These are phyloP conservation scores for Chelonia mydas DNA, from an alignment of 2,797 vertebrate genomes.

Conservation along the genomic window DNA sequence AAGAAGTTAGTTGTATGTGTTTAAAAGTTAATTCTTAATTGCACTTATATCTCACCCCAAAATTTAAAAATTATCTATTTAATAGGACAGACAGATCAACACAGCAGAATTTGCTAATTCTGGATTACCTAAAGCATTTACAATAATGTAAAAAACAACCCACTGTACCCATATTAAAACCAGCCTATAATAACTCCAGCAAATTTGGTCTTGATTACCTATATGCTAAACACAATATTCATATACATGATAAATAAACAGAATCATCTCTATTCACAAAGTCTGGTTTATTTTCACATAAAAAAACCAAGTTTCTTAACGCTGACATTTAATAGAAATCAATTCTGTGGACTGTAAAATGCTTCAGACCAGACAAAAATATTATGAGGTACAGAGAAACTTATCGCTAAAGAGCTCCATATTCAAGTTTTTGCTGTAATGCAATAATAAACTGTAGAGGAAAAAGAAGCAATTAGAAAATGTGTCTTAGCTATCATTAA, in stretches of 20 bases:
- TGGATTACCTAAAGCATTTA: conserved; percentile 10
- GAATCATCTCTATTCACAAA: conserved; percentile 40
- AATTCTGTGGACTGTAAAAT: conserved; percentile 48
- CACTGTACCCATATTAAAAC: background rate
- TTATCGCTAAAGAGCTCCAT: conserved; percentile 15
- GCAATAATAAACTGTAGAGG: conserved; percentile 62
- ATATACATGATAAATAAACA: conserved; percentile 12
- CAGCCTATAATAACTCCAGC: conserved; percentile 26
- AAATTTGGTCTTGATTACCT: conserved; percentile 32
- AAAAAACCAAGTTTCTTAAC: conserved; percentile 46
- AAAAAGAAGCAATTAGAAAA: conserved; percentile 81
- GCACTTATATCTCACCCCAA: conserved; percentile 7
- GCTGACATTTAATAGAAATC: conserved; percentile 34
- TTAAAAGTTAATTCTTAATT: conserved; percentile 22
- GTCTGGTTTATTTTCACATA: conserved; percentile 21
- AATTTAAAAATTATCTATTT: background rate
- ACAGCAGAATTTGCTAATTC: conserved; percentile 11
- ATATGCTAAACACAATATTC: background rate
- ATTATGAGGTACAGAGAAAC: background rate
- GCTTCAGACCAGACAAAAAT: conserved; percentile 34
- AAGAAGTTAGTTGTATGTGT: background rate
- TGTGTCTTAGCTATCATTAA: conserved; percentile 81
- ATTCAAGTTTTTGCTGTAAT: conserved; percentile 51
- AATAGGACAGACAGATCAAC: background rate
- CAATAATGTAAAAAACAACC: conserved; percentile 20